A percentile compares a stretch with the other conserved stretches of the same genome.
phyloP scores from a whole-genome alignment of 1,140 invertebrate species.

The Hypothenemus hampei region DNA sequence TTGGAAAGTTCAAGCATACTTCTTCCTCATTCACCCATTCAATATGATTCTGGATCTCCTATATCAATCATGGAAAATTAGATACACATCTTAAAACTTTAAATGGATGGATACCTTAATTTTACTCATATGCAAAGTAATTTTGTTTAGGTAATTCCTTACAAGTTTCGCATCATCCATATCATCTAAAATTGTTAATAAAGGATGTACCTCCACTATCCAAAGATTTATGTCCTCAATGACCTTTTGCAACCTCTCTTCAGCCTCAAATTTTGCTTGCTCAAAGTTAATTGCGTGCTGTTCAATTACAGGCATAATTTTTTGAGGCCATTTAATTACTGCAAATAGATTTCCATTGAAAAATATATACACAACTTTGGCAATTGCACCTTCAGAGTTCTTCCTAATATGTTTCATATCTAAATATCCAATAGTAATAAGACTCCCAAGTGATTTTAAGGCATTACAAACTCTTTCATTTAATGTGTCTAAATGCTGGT shows the following conservation, averaged over 20 bases:
- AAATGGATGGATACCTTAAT: slow-evolving; percentile 44
- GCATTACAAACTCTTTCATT: slow-evolving; percentile 56
- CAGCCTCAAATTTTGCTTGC: slow-evolving; percentile 71
- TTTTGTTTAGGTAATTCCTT: slow-evolving; percentile 59
- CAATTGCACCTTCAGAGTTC: slow-evolving; percentile 51
- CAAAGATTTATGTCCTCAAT: slow-evolving; percentile 60
- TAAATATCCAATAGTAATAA: slow-evolving; percentile 26
- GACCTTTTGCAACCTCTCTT: slow-evolving; percentile 65
- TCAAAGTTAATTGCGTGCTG: slow-evolving; percentile 67
- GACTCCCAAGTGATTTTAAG: slow-evolving; percentile 50
- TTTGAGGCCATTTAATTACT: slow-evolving; percentile 65
- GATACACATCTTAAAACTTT: neutral
- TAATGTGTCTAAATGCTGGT: slow-evolving; percentile 42
- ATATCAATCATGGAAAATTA: slow-evolving; percentile 7
- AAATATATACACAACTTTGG: slow-evolving; percentile 51
- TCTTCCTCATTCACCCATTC: slow-evolving; percentile 88
- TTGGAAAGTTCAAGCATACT: slow-evolving; percentile 72
- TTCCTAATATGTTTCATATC: slow-evolving; percentile 56
- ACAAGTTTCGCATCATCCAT: slow-evolving; percentile 56
- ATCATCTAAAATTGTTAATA: slow-evolving; percentile 50
- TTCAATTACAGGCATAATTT: slow-evolving; percentile 66
- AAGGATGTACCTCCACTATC: slow-evolving; percentile 66
- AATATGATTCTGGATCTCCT: slow-evolving; percentile 65
- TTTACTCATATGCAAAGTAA: slow-evolving; percentile 66
- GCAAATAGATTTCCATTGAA: slow-evolving; percentile 41